Percentiles rank a stretch among this genome's conserved stretches.
Conservation (phyloP, 2,113 vertebrate genomes). For the Thalassarche chlororhynchos region DNA sequence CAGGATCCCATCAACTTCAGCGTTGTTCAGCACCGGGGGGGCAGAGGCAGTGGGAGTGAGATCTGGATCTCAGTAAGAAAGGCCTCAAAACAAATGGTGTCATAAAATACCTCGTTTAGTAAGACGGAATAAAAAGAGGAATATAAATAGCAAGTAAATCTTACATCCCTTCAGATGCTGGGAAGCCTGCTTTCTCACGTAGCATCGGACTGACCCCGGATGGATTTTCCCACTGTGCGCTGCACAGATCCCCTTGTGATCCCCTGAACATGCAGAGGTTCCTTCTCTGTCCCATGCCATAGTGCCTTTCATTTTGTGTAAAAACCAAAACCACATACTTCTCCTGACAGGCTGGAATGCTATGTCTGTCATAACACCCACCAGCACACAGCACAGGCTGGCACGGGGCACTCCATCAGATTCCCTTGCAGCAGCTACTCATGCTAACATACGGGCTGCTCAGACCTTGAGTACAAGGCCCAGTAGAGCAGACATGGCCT, state of each 20-base stretch:
- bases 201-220: accelerated
- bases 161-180: background rate
- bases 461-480: too few species aligned
- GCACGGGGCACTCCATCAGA: background rate
- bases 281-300: background rate
- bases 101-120: background rate
- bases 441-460: accelerated
- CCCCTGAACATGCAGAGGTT: background rate
- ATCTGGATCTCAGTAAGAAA: background rate
- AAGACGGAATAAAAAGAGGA: background rate
- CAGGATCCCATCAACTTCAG: background rate
- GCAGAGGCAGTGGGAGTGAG: background rate
- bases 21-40: accelerated
- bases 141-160: background rate
- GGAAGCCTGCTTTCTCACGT: background rate
- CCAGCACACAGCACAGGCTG: accelerated
- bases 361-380: too few species aligned
- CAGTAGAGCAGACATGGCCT: background rate
- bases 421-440: background rate
- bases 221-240: background rate
- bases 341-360: background rate
- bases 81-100: background rate
- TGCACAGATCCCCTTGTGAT: background rate
- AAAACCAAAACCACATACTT: background rate
- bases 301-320: background rate